Evolutionary conservation across 2,113 vertebrate genomes (phyloP), one percentile per base, ranked within the genome.

Genomic region (Haemorhous mexicanus): DNA sequence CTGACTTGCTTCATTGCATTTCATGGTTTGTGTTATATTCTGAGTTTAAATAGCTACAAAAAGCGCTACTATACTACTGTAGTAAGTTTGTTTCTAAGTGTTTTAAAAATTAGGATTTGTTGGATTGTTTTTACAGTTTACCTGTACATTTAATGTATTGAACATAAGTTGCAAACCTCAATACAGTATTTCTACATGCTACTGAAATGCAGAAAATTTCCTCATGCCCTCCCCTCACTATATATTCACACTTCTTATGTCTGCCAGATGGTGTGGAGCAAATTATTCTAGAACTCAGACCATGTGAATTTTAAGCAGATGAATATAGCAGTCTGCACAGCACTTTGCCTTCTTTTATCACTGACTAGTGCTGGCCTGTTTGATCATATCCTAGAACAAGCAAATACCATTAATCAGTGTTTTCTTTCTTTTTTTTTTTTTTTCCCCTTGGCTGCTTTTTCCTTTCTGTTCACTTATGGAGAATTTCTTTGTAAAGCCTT

Each of bases 301-400:
- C 88, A 80, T 89, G 91, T 94, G 98, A 96, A 85, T 98, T 97
- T 98, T 97, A 97, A 97, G 94, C 95, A 97, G 96, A 96, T 96
- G 95, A 97, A 91, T 90, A 27, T 72, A 94, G 87, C 76, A 55
- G 70, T 59, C 33, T 61, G 72, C 2, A 0, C 76, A 82, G 93
- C 64, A 84, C 86, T 95, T 87, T 41, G 68, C 93, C 63, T 85
- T 85, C 75, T 96, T 96, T 94, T 96, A 84, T 91, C 85, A 44
- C 44, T 84, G 93, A 50, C 52, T 28, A 69, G 50, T 46, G 11
- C 89, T 66, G 81, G 87, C 55, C 66, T 83, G 95, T 95, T 97
- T 93, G 81, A 84, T 97, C 78, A 78, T 37, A 37, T 35, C 79
- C 67, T 33, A 83, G 80, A 62, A 86, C 73, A 89, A 86, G 90